Evolutionary conservation across 1,140 invertebrate genomes (phyloP), one percentile per base, ranked within the genome.

Genomic region (Drosophila bocki): DNA sequence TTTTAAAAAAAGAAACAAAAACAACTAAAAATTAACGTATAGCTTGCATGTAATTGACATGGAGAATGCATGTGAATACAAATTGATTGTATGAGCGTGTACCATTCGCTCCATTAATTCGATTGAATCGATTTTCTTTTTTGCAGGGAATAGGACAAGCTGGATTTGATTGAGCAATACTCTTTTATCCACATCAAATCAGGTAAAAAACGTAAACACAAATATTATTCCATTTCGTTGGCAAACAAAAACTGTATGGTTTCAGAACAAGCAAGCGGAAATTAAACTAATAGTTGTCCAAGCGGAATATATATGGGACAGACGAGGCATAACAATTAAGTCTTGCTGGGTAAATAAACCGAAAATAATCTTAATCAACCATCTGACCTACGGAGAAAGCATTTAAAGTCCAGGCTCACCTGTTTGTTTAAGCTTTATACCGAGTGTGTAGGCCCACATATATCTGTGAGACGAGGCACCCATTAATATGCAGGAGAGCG

Each of bases 401-500:
- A 56, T 56, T 56, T 56, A 56, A 22, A 54, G 29, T 26, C 19
- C 19, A 22, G 15, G 26, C 39, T 17, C 22, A 70, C 47, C 56
- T 74, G 35, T 50, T 67, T 57, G n/a, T 29, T 19, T 37, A 50
- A 45, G 50, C 68, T 19, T 35, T 7, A 7, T 15, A 11, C 35
- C 11, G 15, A 57, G 15, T 33, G 2, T 22, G 39, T 35, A 39
- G 41, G 51, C 42, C 41, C 26, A 50, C 39, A 48, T 68, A 50
- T 68, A 33, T 42, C 59, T 64, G 15, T 50, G 42, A 58, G 44
- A 69, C 48, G 67, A 22, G 37, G 39, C 12, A 48, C 22, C 62
- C 75, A 82, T 86, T 87, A 79, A 79, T 79, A 86, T 87, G 82
- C 78, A 63, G 59, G 45, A 19, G 37, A 64, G 42, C 44, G 37